These are phyloP conservation scores for Drosophila watanabei DNA, from an alignment of 1,140 invertebrate genomes.

Conservation along the genomic window DNA sequence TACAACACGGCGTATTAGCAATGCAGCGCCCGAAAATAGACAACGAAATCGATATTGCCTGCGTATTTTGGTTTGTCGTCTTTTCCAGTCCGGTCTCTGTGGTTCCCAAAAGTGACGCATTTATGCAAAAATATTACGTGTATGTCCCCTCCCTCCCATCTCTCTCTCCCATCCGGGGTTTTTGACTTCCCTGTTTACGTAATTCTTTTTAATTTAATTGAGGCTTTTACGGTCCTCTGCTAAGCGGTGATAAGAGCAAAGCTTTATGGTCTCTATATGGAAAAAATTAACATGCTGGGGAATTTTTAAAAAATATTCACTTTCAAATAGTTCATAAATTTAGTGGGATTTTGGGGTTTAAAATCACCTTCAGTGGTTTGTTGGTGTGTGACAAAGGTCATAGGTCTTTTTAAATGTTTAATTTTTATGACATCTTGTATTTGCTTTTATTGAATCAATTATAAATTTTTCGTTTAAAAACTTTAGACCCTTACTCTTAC, in stretches of 20 bases:
- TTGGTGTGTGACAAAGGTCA: neutral
- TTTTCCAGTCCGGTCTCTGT: neutral
- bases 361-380: neutral
- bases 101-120: conserved; percentile 55
- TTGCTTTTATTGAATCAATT: neutral
- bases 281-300: neutral
- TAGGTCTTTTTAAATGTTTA: neutral
- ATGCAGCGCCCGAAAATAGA: conserved; percentile 46
- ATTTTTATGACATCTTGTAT: neutral
- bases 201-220: conserved; percentile 66
- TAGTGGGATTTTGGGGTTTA: neutral
- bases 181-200: conserved; percentile 25
- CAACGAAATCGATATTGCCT: conserved; percentile 23
- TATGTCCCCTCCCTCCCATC: neutral
- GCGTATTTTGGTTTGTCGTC: conserved; percentile 34
- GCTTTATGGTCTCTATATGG: conserved; percentile 7
- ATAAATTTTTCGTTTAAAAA: neutral
- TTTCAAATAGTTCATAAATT: neutral
- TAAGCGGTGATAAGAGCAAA: conserved; percentile 28
- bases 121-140: conserved; percentile 52
- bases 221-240: conserved; percentile 22
- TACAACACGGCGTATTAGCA: conserved; percentile 71
- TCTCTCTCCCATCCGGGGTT: no score
- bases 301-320: neutral
- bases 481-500: neutral